These are phyloP conservation scores for Siniperca obscura DNA, from an alignment of 2,797 vertebrate species.

Conservation along the genomic window DNA sequence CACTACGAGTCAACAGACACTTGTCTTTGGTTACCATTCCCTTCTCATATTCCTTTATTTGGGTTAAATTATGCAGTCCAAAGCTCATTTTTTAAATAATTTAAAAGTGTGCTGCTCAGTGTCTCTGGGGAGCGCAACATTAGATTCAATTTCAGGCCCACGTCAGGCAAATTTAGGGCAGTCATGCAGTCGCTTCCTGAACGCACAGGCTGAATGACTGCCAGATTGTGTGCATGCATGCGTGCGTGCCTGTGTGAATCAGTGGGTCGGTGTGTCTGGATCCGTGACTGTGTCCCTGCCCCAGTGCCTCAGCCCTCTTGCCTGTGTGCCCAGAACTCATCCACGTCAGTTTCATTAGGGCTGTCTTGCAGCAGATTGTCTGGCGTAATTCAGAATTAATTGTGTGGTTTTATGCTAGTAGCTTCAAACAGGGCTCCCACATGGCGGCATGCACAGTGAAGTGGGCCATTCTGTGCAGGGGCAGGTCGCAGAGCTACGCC, in stretches of 20 bases:
- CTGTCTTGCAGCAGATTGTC: slow-evolving; percentile 65
- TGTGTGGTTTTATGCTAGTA: slow-evolving; percentile 60
- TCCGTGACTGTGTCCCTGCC: slow-evolving; percentile 24
- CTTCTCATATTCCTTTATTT: slow-evolving; percentile 73
- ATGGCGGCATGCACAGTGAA: slow-evolving; percentile 51
- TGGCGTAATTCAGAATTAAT: slow-evolving; percentile 69
- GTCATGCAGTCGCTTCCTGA: slow-evolving; percentile 69
- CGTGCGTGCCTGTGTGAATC: slow-evolving; percentile 17
- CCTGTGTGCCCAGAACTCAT: slow-evolving; percentile 20
- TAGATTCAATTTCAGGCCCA: slow-evolving; percentile 79
- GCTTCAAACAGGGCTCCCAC: slow-evolving; percentile 68
- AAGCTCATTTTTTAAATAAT: slow-evolving; percentile 70
- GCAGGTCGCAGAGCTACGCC: slow-evolving; percentile 12
- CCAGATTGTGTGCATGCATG: slow-evolving; percentile 19
- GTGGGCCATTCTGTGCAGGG: slow-evolving; percentile 43
- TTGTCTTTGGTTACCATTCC: slow-evolving; percentile 64
- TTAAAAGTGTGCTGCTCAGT: slow-evolving; percentile 64
- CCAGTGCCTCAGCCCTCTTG: slow-evolving; percentile 24
- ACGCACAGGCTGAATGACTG: slow-evolving; percentile 37
- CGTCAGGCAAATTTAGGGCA: slow-evolving; percentile 78
- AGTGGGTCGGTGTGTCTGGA: slow-evolving; percentile 5
- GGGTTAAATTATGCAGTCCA: slow-evolving; percentile 74
- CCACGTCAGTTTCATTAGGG: slow-evolving; percentile 52
- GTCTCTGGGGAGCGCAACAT: slow-evolving; percentile 70
- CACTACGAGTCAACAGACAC: slow-evolving; percentile 62